phyloP scores from a whole-genome alignment of 1,140 invertebrate genomes.

The Panagrolaimus sp. region DNA sequence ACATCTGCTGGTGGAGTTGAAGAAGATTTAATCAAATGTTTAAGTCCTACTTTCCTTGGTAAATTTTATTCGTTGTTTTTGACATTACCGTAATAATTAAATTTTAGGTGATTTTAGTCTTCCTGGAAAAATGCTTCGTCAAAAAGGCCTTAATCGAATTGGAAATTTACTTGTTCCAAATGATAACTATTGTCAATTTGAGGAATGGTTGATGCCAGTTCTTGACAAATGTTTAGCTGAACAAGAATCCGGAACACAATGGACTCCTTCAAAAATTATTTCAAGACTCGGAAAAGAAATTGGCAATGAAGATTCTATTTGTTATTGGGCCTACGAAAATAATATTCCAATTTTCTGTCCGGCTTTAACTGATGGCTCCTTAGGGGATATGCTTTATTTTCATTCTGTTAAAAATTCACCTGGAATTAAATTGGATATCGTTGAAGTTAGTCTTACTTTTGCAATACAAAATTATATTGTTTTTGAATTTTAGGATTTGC shows the following conservation, averaged over 20 bases:
- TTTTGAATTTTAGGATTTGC: constrained; percentile 69
- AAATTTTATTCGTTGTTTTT: constrained; percentile 68
- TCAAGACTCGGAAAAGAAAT: constrained; percentile 80
- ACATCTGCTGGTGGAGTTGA: constrained; percentile 96
- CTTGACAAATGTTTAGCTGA: constrained; percentile 84
- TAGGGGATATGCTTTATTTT: constrained; percentile 99
- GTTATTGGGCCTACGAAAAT: constrained; percentile 95
- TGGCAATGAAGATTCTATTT: constrained; percentile 82
- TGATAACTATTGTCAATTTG: constrained; percentile 95
- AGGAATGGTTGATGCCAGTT: constrained; percentile 93
- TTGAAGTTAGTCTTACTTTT: constrained; percentile 67
- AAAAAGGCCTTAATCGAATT: constrained; percentile 88
- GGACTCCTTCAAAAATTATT: constrained; percentile 79
- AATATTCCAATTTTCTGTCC: constrained; percentile 97
- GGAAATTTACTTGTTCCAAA: constrained; percentile 96
- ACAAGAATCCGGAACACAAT: constrained; percentile 68
- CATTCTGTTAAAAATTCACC: constrained; percentile 88
- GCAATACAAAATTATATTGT: neutral
- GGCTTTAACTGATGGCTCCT: constrained; percentile 91
- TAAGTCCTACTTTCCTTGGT: constrained; percentile 86
- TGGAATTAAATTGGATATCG: constrained; percentile 85
- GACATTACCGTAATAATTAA: neutral
- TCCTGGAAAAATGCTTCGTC: constrained; percentile 66
- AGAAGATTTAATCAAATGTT: constrained; percentile 97
- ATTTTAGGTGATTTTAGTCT: constrained; percentile 60